Base-by-base conservation (phyloP, 2,888 invertebrate genomes). In the Drosophila differens region DNA sequence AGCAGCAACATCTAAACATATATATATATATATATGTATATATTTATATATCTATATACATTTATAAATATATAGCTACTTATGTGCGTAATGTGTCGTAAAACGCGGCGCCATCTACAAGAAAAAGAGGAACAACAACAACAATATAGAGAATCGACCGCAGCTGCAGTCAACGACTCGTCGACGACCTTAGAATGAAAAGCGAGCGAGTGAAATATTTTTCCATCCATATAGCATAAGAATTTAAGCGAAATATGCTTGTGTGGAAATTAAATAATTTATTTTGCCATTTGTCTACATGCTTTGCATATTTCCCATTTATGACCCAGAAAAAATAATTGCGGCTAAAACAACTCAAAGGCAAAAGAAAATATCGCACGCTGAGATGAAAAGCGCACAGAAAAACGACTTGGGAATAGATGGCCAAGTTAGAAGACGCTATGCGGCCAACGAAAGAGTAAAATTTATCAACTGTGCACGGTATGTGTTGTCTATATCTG, bases 231-330 rank as follows among this genome's bases (percentile, higher is more conserved):
- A 70, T 76, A 79, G 69, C 86, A 72, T 74, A 80, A 76, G 73
- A 67, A 83, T 83, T 76, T 63, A 77, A 71, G 44, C 71, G 69
- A 75, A 73, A 81, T 78, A 67, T 74, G 74, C 57, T 66, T 83
- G 66, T 77, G 66, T 79, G 55, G 71, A 82, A 86, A 89, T 89
- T 71, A 85, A 88, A 83, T 79, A 80, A 87, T 88, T 83, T 82
- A 88, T 87, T 71, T 65, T 72, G 90, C 89, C 73, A 87, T 83
- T 82, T 88, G 85, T 88, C 85, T 81, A 60, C 82, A 83, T 90
- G 71, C 74, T 79, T 79, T 77, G 78, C 83, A 90, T 88, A 82
- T 80, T 75, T 83, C 44, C 70, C 81, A 79, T 77, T 78, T 80
- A 87, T 87, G 87, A 89, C 87, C 87, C 81, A 89, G 82, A 89